Conservation (phyloP, 2,113 vertebrate species). For the Cebidichthys violaceus region DNA sequence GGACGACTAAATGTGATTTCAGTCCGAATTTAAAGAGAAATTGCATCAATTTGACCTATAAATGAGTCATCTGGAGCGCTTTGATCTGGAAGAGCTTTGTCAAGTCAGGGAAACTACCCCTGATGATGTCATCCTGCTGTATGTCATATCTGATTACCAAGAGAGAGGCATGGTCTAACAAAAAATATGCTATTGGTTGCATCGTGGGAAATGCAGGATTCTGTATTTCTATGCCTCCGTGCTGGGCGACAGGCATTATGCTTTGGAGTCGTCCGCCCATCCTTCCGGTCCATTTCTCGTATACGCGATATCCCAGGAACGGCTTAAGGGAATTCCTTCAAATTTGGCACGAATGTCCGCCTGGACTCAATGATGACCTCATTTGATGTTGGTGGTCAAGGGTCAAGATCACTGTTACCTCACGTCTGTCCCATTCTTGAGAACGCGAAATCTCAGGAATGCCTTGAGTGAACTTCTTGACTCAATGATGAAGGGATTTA, state of each 20-base stretch:
- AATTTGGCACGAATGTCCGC: neutral
- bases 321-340: too few species aligned
- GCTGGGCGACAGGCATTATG: neutral
- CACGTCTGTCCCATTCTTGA: neutral
- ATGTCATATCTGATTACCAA: neutral
- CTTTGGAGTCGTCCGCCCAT: neutral
- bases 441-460: neutral
- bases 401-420: neutral
- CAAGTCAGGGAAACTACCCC: neutral
- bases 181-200: neutral
- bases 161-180: neutral
- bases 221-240: neutral
- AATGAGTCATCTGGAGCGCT: neutral
- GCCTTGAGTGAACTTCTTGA: neutral
- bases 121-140: neutral
- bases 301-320: too few species aligned
- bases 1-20: neutral
- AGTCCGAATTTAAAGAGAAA: neutral
- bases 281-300: neutral
- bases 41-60: neutral
- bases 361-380: neutral
- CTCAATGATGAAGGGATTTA: neutral
- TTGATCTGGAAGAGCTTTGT: neutral
- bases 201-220: neutral
- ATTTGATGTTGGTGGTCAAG: neutral